Evolutionary conservation across 2,888 invertebrate species (phyloP), one percentile per base, ranked within the genome.

Genomic region (Hofmannophila pseudospretella): DNA sequence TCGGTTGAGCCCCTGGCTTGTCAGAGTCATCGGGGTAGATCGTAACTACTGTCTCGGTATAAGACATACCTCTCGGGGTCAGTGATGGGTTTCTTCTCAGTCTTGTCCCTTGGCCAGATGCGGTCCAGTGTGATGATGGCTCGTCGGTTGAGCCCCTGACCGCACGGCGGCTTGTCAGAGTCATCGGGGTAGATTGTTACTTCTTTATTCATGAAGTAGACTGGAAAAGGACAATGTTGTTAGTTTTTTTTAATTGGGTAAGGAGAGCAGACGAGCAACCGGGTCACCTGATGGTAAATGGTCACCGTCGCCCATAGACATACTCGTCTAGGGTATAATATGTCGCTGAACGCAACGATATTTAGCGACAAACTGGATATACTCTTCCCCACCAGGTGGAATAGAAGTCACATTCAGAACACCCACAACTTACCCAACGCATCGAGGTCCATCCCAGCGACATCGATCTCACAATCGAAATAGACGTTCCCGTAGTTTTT

Each of bases 141-240:
- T 28, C 91, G 92, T 8, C 96, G 89, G 84, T 99, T 99, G 28
- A 99, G 85, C 0, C 94, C 98, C 43, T 90, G 88, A 0, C 98
- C 99, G 4, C 95, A 80, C 0, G 94, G 90, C 0, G 99, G 99
- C 71, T 98, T 99, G 39, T 90, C 90, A 0, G 89, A 88, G 47
- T 96, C 95, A 58, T 97, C 96, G 0, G 98, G 98, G 85, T 99
- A 99, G 3, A 99, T 92, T 11, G 94, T 94, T 2, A 99, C 93
- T 78, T 99, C 98, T 67, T 97, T 96, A 71, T 96, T 94, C 2
- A 97, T 90, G 77, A 99, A 96, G 65, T 95, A 94, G 0, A 99
- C 96, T 92, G 88, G 3, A 7, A n/a, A n/a, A 4, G n/a, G n/a
- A n/a, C n/a, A n/a, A n/a, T n/a, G n/a, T n/a, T n/a, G n/a, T n/a